phyloP scores from a whole-genome alignment of 1,140 invertebrate genomes.

The Neomicropteryx cornuta region DNA sequence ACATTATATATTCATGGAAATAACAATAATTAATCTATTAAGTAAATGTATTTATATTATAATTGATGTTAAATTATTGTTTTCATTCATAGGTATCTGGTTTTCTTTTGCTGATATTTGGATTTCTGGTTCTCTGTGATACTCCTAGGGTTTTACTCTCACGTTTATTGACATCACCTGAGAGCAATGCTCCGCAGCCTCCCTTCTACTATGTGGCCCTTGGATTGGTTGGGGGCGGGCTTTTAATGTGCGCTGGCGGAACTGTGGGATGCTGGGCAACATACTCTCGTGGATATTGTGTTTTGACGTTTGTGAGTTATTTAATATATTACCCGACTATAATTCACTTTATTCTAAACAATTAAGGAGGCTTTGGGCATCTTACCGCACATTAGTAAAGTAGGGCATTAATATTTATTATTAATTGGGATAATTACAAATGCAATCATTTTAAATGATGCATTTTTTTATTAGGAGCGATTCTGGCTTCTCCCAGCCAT shows the following conservation, averaged over 20 bases:
- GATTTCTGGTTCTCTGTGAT: conserved; percentile 58
- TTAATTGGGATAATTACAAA: too few species aligned
- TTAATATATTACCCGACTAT: conserved; percentile 1
- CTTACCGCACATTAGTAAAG: too few species aligned
- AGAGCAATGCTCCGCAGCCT: conserved; percentile 46
- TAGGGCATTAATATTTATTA: too few species aligned
- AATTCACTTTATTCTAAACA: too few species aligned
- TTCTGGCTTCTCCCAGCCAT: too few species aligned
- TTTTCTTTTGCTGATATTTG: conserved; percentile 52
- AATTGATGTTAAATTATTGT: conserved; percentile 6
- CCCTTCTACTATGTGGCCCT: conserved; percentile 63
- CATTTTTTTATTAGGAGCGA: too few species aligned
- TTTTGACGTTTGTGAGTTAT: conserved; percentile 52
- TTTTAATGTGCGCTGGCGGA: conserved; percentile 50
- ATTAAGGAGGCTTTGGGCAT: too few species aligned
- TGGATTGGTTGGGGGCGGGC: conserved; percentile 49
- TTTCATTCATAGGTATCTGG: conserved; percentile 52
- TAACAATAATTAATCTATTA: not conserved
- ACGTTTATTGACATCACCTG: conserved; percentile 47
- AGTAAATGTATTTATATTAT: not conserved
- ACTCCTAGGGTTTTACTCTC: conserved; percentile 55
- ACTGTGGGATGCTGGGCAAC: conserved; percentile 69
- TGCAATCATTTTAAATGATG: too few species aligned
- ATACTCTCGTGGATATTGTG: conserved; percentile 58
- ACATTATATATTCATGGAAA: too few species aligned